Base-by-base conservation (phyloP, 2,113 vertebrate genomes). In the Pteropus alecto region DNA sequence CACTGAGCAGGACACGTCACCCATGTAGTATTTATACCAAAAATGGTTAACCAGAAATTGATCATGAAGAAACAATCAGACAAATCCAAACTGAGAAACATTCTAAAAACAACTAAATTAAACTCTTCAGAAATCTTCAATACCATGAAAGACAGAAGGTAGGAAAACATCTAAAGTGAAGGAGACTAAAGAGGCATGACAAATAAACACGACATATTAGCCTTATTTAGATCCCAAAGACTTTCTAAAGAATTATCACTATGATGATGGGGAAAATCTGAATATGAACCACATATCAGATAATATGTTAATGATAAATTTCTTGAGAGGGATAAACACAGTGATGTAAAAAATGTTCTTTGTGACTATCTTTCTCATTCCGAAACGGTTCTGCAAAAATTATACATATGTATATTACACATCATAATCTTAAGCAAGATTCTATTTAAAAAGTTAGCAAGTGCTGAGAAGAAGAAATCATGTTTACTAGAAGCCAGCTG, bases 381-480 rank as follows among this genome's bases (percentile, higher is more conserved):
- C 74, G 65, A 92, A 97, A 68, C 0, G 70, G 30, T 81, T 70
- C 56, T 28, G 28, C 35, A 82, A 95, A 43, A 73, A 83, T 74
- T 76, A 93, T 74, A 56, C 19, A 67, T 54, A 60, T 71, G 26
- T 33, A 92, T 70, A 58, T 48, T 77, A 71, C 4, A 77, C 28
- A 83, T 51, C 14, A 61, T 79, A 86, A 61, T 93, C 54, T 86
- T 94, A 94, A 96, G 54, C 24, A 93, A 93, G n/a, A 63, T 54
- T 95, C 61, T 84, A 73, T 84, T 97, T 90, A 82, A 94, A 95
- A 90, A 84, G 63, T 81, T 61, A 95, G 22, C 65, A 95, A 93
- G 24, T 87, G 10, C 56, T 90, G 43, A 82, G n/a, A 81, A 91
- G 67, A 94, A 35, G 30, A 87, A 94, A 95, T 33, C 24, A 46